These are phyloP conservation scores for Charaxes varanes DNA, from an alignment of 1,140 invertebrate genomes.

Conservation along the genomic window DNA sequence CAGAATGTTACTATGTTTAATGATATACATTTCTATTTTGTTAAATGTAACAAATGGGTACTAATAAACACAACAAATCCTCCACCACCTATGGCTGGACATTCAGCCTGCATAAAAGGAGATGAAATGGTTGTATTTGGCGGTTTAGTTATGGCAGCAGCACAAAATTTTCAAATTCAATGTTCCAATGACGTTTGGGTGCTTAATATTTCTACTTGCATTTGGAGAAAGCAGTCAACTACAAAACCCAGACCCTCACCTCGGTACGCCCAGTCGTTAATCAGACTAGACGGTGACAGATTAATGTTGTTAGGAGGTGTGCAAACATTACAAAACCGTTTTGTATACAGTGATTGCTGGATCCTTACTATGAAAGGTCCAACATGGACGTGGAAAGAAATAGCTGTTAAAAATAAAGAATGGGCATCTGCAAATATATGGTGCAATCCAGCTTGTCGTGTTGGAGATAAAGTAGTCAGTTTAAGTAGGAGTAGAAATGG, in stretches of 20 bases:
- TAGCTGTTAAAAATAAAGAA: constrained; percentile 84
- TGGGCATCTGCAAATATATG: constrained; percentile 90
- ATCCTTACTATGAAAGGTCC: constrained; percentile 77
- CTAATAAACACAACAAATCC: constrained; percentile 79
- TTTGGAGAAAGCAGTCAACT: constrained; percentile 85
- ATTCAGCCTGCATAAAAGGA: constrained; percentile 92
- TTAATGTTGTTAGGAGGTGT: constrained; percentile 83
- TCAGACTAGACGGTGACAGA: constrained; percentile 80
- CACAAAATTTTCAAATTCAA: constrained; percentile 72
- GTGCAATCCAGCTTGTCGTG: constrained; percentile 92
- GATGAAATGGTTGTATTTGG: constrained; percentile 95
- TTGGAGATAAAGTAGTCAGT: constrained; percentile 80
- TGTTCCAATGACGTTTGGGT: constrained; percentile 94
- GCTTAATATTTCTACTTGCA: constrained; percentile 84
- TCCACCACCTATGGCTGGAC: constrained; percentile 89
- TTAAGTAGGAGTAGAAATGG: constrained; percentile 76
- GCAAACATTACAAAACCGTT: constrained; percentile 69
- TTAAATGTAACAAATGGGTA: constrained; percentile 89
- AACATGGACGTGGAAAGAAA: constrained; percentile 87
- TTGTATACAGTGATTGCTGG: constrained; percentile 79
- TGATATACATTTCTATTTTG: constrained; percentile 94
- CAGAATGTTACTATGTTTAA: constrained; percentile 93
- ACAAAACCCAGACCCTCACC: constrained; percentile 83
- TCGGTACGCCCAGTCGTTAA: constrained; percentile 93
- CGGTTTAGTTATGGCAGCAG: constrained; percentile 74